A percentile compares a stretch with the other conserved stretches of the same genome.
phyloP scores from a whole-genome alignment of 1,140 invertebrate species.

The Drosophila subobscura region DNA sequence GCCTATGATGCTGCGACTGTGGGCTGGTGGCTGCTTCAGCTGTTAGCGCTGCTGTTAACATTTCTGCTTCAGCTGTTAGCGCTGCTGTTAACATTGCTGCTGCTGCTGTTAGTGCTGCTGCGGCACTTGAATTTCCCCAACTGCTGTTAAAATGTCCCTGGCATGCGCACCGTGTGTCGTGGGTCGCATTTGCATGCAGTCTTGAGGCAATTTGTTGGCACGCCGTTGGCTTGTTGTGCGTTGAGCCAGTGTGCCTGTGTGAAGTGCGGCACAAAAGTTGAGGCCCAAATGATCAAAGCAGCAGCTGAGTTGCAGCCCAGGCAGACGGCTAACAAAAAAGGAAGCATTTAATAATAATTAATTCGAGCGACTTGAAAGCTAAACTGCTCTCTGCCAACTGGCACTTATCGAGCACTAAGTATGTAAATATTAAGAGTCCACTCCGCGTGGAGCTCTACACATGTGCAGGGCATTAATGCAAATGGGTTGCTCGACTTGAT shows the following conservation, averaged over 20 bases:
- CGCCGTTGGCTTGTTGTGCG: constrained; percentile 56
- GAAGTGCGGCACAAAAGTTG: no score
- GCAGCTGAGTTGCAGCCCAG: no score
- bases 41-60: constrained; percentile 21
- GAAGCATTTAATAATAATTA: no score
- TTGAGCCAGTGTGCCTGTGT: background rate
- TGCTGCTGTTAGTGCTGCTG: constrained; percentile 28
- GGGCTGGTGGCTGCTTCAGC: constrained; percentile 13
- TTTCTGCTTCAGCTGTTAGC: constrained; percentile 21
- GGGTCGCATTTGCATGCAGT: constrained; percentile 23
- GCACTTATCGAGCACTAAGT: no score
- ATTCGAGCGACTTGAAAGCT: no score
- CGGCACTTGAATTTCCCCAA: constrained; percentile 63
- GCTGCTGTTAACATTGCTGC: constrained; percentile 23
- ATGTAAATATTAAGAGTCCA: no score
- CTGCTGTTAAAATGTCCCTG: constrained; percentile 75
- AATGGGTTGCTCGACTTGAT: constrained; percentile 69
- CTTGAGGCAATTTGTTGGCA: constrained; percentile 14
- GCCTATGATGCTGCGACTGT: background rate
- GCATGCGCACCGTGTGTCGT: constrained; percentile 63
- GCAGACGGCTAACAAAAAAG: no score
- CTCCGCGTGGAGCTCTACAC: constrained; percentile 10
- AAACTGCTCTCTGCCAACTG: no score
- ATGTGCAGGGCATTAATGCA: constrained; percentile 74
- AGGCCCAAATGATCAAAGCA: no score